phyloP scores from a whole-genome alignment of 2,888 invertebrate species.

The Aphrophora alni region DNA sequence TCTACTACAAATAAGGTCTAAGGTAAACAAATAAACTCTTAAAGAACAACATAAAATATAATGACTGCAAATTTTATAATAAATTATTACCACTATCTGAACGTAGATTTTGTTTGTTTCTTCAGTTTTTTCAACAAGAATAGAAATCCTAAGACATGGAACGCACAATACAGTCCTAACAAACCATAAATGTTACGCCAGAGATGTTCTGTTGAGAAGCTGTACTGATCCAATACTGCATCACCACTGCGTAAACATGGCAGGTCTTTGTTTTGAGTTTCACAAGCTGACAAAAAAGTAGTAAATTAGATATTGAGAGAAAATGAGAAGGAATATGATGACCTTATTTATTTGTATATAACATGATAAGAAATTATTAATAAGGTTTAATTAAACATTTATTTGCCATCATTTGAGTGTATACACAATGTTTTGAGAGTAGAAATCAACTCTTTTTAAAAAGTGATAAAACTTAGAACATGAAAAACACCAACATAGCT shows the following conservation, averaged over 20 bases:
- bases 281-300: constrained; percentile 64
- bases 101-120: constrained; percentile 42
- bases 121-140: constrained; percentile 60
- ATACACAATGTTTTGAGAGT: too few species aligned
- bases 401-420: too few species aligned
- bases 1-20: too few species aligned
- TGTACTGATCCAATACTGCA: constrained; percentile 75
- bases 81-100: background rate
- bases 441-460: too few species aligned
- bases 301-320: background rate
- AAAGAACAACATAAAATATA: too few species aligned
- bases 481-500: too few species aligned
- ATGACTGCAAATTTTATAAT: background rate
- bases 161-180: constrained; percentile 67
- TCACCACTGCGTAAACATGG: constrained; percentile 76
- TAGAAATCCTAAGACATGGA: constrained; percentile 73
- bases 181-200: constrained; percentile 71
- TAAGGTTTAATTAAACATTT: background rate
- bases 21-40: too few species aligned
- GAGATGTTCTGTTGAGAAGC: constrained; percentile 70
- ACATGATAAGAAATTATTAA: background rate
- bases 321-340: too few species aligned
- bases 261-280: constrained; percentile 62
- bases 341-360: too few species aligned
- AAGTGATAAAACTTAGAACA: too few species aligned